Base-by-base conservation (phyloP, 2,113 vertebrate genomes). In the Eurystomus gularis region DNA sequence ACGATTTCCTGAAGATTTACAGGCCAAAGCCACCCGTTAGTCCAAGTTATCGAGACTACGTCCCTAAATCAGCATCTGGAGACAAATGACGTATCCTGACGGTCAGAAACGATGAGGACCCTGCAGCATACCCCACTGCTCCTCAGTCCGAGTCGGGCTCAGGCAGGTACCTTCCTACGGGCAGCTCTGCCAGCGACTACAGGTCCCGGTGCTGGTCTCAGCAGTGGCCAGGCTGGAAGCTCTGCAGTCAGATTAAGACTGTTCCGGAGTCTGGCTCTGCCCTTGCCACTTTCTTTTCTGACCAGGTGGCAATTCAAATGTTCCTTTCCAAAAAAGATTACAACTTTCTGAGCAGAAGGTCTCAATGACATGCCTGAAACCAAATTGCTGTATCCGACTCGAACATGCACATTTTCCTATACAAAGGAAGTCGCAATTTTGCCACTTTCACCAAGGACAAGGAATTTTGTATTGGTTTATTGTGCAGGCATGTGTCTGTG, bases 161-260 rank as follows among this genome's bases (percentile, higher is more conserved):
- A 52, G 51, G 51, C 66, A 82, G 37, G 35, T 11, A 3, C 35
- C 39, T 39, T 40, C 23, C 39, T 51, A 3, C 0, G 9, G 3
- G 3, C 44, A 15, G 49, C 77, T 33, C 28, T 18, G 58, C 29
- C 54, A 20, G 12, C 16, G 55, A 18, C 60, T 26, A 5, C 62
- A 17, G n/a, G 31, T 31, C 58, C 33, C 3, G 2, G 49, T 3
- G 21, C 29, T 58, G 3, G 0, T 24, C 44, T 19, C 3, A 0
- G 19, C 13, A 7, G 4, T 13, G 71, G 16, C 65, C 73, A 19
- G 46, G 62, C 44, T 51, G 54, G 52, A 9, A 7, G 8, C 16
- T 46, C 44, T 7, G 29, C 9, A 48, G 5, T 10, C 20, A 40
- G 18, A 6, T 31, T 35, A 17, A 49, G 35, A 25, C 17, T 3